Evolutionary conservation across 92 coral and sea anemone genomes (phyloP).

Genomic region (Galaxea fascicularis): DNA sequence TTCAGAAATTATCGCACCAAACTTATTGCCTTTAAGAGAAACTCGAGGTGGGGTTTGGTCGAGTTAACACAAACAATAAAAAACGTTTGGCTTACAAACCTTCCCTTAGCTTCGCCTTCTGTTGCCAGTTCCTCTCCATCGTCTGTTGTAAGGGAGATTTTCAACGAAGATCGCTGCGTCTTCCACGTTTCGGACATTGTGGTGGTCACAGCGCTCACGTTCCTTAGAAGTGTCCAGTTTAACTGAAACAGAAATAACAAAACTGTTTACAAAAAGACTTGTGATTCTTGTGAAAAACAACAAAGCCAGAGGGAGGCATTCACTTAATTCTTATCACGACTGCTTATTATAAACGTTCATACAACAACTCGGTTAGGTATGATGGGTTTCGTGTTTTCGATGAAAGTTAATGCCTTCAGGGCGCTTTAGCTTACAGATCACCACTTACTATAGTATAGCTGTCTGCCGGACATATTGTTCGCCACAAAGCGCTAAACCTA

Average conservation of each 20-base stretch:
- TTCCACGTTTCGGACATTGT: slow-evolving; percentile 68
- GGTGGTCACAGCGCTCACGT: slow-evolving; percentile 58
- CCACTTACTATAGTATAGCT: not conserved
- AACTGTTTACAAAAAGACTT: slow-evolving; percentile 18
- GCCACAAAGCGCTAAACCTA: slow-evolving; percentile 36
- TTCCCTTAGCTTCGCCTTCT: slow-evolving; percentile 21
- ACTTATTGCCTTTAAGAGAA: not conserved
- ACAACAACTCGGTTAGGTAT: not conserved
- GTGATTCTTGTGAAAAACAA: not conserved
- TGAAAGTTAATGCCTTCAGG: slow-evolving; percentile 20
- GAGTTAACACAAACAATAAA: not conserved
- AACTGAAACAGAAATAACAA: slow-evolving; percentile 41
- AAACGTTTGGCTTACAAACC: not conserved
- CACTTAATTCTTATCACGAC: not conserved
- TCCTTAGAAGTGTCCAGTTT: slow-evolving; percentile 78
- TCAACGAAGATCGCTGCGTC: slow-evolving; percentile 69
- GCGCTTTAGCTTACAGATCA: not conserved
- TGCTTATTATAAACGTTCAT: slow-evolving; percentile 2
- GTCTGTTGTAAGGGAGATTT: slow-evolving; percentile 86
- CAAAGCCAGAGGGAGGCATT: not conserved
- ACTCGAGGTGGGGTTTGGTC: not conserved
- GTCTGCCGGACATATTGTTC: not conserved
- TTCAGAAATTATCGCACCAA: not conserved
- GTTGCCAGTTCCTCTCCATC: slow-evolving; percentile 76
- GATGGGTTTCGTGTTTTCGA: not conserved